These are phyloP conservation scores for Apistogramma diplotaenia DNA, from an alignment of 2,113 vertebrate species.

Conservation along the genomic window DNA sequence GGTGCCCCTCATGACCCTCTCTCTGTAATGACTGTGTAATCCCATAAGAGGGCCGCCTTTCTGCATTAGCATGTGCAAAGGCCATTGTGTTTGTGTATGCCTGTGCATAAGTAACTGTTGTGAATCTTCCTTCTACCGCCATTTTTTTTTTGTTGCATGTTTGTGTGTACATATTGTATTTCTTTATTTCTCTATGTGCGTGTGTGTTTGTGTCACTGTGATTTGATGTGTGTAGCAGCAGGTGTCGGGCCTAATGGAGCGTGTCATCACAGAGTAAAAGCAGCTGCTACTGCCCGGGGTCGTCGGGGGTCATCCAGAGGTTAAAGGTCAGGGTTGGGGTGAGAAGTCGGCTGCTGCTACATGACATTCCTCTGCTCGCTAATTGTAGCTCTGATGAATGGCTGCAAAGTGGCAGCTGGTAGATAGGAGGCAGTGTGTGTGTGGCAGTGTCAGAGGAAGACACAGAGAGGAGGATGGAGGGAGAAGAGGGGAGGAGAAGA, in stretches of 20 bases:
- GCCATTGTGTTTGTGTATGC: conserved; percentile 57
- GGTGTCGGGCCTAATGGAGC: conserved; percentile 67
- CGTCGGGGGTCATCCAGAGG: conserved; percentile 25
- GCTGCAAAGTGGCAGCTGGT: conserved; percentile 64
- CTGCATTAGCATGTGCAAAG: conserved; percentile 71
- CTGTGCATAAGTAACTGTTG: conserved; percentile 34
- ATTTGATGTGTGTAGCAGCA: conserved; percentile 41
- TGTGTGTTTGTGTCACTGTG: not conserved
- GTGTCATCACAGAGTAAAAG: conserved; percentile 55
- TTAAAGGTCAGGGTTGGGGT: conserved; percentile 60
- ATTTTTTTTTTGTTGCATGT: conserved; percentile 32
- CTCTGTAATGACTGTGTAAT: conserved; percentile 74
- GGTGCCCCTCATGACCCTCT: conserved; percentile 62
- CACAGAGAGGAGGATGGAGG: conserved; percentile 8
- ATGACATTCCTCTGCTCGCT: conserved; percentile 68
- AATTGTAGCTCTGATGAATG: conserved; percentile 70
- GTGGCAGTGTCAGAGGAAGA: conserved; percentile 35
- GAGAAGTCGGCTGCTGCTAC: conserved; percentile 60
- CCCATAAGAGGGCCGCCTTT: conserved; percentile 64
- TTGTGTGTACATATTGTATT: not conserved
- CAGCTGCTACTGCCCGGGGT: conserved; percentile 54
- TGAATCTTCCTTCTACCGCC: conserved; percentile 29
- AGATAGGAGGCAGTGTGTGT: conserved; percentile 48
- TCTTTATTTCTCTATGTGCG: not conserved
- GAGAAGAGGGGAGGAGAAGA: not conserved